phyloP scores from a whole-genome alignment of 2,113 vertebrate species.

The Otocyon megalotis region DNA sequence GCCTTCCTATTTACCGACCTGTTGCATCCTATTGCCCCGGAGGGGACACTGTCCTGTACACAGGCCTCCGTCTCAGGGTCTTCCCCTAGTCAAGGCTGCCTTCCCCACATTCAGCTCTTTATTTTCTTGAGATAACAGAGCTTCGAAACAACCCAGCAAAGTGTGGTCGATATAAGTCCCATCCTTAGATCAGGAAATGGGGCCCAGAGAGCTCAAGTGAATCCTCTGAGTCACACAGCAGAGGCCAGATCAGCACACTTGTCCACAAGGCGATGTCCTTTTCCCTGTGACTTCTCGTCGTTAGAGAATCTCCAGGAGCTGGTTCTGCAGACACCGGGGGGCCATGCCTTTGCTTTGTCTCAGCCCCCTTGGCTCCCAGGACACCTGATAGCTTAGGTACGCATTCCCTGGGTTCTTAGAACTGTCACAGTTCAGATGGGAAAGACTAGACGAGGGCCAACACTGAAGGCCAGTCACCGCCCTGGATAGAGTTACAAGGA shows the following conservation, averaged over 20 bases:
- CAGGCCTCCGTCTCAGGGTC: background rate
- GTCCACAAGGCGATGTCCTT: rapidly evolving
- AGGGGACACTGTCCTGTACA: rapidly evolving
- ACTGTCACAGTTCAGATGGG: background rate
- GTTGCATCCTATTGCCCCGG: rapidly evolving
- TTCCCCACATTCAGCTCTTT: background rate
- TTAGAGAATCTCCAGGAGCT: background rate
- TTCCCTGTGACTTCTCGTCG: rapidly evolving
- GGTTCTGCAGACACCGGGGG: rapidly evolving
- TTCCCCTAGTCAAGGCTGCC: rapidly evolving
- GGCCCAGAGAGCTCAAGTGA: background rate
- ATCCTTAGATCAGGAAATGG: background rate
- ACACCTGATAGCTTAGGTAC: rapidly evolving
- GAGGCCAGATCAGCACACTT: too few species aligned
- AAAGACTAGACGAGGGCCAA: background rate
- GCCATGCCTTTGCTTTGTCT: rapidly evolving
- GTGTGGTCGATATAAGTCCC: too few species aligned
- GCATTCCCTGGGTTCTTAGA: rapidly evolving
- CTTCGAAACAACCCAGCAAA: background rate
- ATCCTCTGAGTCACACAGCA: background rate
- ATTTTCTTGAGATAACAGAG: background rate
- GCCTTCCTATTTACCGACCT: background rate
- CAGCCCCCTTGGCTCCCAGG: background rate
- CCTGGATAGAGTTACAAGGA: background rate
- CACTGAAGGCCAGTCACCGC: background rate